phyloP scores from a whole-genome alignment of 2,797 vertebrate species.

The Yasuhikotakia modesta region DNA sequence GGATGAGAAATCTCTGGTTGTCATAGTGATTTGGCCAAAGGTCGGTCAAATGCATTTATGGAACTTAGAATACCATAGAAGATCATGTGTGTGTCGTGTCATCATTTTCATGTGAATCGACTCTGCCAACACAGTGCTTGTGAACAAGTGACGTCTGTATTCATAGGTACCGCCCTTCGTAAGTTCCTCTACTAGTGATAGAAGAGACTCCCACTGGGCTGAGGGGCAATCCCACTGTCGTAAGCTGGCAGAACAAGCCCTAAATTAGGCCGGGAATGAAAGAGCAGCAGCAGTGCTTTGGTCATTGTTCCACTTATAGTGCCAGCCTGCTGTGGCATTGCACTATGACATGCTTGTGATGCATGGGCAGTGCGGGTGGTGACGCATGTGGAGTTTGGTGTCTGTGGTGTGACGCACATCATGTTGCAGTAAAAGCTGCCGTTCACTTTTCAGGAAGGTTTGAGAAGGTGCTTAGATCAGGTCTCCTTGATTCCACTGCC shows the following conservation, averaged over 20 bases:
- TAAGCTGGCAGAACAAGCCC: constrained; percentile 25
- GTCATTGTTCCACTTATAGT: constrained; percentile 51
- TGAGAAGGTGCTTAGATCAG: neutral
- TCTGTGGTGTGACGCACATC: constrained; percentile 11
- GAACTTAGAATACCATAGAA: constrained; percentile 2
- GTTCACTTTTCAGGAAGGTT: neutral
- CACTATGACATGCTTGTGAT: constrained; percentile 23
- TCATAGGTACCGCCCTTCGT: neutral
- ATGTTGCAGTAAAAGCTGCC: neutral
- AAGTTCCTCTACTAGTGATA: constrained; percentile 2
- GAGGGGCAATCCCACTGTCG: constrained; percentile 45
- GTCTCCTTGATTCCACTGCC: neutral
- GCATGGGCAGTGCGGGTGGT: neutral
- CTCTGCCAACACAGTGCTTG: constrained; percentile 5
- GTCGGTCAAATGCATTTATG: neutral
- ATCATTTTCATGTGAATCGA: constrained; percentile 2
- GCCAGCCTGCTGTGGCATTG: constrained; percentile 42
- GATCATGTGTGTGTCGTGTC: neutral
- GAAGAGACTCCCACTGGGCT: neutral
- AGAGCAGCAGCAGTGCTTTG: constrained; percentile 27
- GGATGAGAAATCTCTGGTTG: neutral
- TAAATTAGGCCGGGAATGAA: constrained; percentile 50
- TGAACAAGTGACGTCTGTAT: constrained; percentile 5
- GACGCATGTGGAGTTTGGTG: neutral
- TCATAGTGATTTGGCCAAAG: neutral